Evolutionary conservation across 2,113 vertebrate species (phyloP), one percentile per base, ranked within the genome.

Genomic region (Bambusicola thoracicus): DNA sequence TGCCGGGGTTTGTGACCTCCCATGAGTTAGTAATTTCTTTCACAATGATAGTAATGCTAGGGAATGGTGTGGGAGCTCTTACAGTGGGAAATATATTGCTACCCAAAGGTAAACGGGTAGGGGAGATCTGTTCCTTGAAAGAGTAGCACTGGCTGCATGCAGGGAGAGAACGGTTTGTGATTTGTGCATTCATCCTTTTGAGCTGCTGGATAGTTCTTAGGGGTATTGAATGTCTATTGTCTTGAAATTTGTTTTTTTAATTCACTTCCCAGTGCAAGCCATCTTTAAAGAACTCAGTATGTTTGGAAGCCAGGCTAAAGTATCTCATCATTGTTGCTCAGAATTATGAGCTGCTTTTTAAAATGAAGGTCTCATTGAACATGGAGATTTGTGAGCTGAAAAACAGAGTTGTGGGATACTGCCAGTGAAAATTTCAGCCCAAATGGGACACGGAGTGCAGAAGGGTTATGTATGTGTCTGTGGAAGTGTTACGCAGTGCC

Each of bases 81-180:
- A 2, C 6, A 46, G 22, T 49, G 30, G n/a, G 9, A 56, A 38
- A 12, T 76, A 34, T 55, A 21, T 8, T 73, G 46, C 41, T 81
- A 40, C 21, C 89, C 6, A 8, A 2, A 43, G 41, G 16, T 62
- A 27, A 66, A 59, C 16, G 6, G 51, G 32, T 29, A 29, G 9
- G 8, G 53, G 27, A 41, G 36, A 38, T 21, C 34, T 38, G 27
- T 48, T 48, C 44, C 34, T 32, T 62, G 13, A 30, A 49, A 30
- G 27, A 41, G 29, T n/a, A 32, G 30, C 44, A 59, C 15, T 76
- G 63, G 20, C 48, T 86, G 44, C 10, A 3, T 20, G 15, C 4
- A 7, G 38, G 38, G 13, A 58, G 10, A 13, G 73, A 27, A 29
- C 3, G 0, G 40, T 17, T 32, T 25, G 0, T 41, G 5, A 3